Base-by-base conservation (phyloP, 2,888 invertebrate genomes). In the Galerucella nymphaeae region DNA sequence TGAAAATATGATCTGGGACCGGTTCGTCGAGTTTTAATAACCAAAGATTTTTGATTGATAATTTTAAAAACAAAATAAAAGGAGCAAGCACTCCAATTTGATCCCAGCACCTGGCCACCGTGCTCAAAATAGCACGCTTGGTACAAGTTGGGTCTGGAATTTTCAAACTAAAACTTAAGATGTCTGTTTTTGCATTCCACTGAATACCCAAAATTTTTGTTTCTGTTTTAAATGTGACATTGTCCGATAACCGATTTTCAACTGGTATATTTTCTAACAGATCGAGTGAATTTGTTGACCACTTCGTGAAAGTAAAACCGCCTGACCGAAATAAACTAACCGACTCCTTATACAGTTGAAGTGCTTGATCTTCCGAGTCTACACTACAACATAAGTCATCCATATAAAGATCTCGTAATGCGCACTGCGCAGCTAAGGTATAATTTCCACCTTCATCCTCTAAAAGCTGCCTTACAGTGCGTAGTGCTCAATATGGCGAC, bases 201-300 rank as follows among this genome's bases (percentile, higher is more conserved):
- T 59, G 45, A 45, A 70, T 59, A 8, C 73, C 70, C n/a, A 70
- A 61, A 23, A 70, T 66, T 66, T 73, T 73, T 13, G 14, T 58
- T 1, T 71, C 59, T 16, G 50, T 20, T 55, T 66, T 50, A 41
- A 66, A 66, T 3, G 14, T 9, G 4, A 66, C 66, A 18, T 45
- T 14, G 18, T 65, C 3, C 18, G 62, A 42, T 14, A 48, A 23
- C 48, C 18, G 10, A 10, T 53, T 66, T 66, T 66, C 55, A 11
- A 18, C 3, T 9, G 66, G 66, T 10, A 66, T 55, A 2, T 23
- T 55, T n/a, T 53, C 9, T 41, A 66, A 16, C 13, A 66, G 14
- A 3, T 50, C 8, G 13, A n/a, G 18, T n/a, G 66, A 61, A 48
- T 57, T 67, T 11, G 23, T 23, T 23, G 23, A 23, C 23, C 23